These are phyloP conservation scores for Elephantulus edwardii DNA, from an alignment of 2,113 vertebrate genomes.

Conservation along the genomic window DNA sequence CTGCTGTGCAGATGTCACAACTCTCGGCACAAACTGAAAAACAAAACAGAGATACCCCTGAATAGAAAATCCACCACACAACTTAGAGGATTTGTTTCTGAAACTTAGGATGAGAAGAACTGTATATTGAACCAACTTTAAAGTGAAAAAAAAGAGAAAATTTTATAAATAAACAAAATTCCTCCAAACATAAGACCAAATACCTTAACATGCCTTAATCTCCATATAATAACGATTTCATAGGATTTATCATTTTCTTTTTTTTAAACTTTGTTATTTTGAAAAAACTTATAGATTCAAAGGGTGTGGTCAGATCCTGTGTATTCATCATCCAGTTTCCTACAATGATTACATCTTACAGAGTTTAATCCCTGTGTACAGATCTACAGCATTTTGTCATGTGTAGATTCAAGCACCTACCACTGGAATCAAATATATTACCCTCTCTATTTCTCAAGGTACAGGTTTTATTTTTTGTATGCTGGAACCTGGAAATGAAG, in stretches of 20 bases:
- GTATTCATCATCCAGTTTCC: not conserved
- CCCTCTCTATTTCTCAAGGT: fast-evolving
- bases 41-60: not conserved
- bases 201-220: not conserved
- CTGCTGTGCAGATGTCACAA: slow-evolving; percentile 91
- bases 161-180: slow-evolving; percentile 9
- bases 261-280: not conserved
- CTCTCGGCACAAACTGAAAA: slow-evolving; percentile 85
- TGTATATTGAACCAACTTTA: not conserved
- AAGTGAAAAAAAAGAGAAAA: not conserved
- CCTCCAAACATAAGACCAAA: not conserved
- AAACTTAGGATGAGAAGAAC: slow-evolving; percentile 21
- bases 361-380: not conserved
- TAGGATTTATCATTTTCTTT: not conserved
- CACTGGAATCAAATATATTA: not conserved
- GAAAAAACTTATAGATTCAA: not conserved
- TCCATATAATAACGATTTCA: not conserved
- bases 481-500: too few relatives aligned
- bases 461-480: not conserved
- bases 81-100: not conserved
- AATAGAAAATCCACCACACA: not conserved
- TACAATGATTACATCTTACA: not conserved
- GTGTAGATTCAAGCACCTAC: not conserved
- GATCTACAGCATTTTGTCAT: not conserved
- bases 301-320: not conserved